phyloP scores from a whole-genome alignment of 2,888 invertebrate genomes.

The Cryptophagus acutangulus region DNA sequence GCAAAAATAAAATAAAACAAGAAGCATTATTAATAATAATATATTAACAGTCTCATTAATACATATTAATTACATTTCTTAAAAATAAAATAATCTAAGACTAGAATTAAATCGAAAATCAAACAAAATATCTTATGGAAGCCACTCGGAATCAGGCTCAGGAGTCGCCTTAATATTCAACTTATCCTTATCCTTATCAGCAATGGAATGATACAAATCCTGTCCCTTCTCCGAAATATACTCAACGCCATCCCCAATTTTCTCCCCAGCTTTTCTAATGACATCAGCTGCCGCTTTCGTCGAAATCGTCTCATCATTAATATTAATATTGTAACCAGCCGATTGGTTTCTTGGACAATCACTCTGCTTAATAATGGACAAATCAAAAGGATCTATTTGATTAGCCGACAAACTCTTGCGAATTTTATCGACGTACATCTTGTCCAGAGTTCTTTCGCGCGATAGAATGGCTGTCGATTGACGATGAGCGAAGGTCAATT shows the following conservation, averaged over 20 bases:
- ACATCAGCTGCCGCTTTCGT: constrained; percentile 67
- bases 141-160: constrained; percentile 55
- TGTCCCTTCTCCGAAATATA: constrained; percentile 66
- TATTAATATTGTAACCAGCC: constrained; percentile 62
- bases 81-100: too few relatives aligned
- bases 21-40: too few relatives aligned
- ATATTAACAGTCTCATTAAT: too few relatives aligned
- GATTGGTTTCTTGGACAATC: constrained; percentile 63
- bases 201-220: constrained; percentile 63
- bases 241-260: constrained; percentile 62
- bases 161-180: constrained; percentile 22
- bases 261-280: constrained; percentile 67
- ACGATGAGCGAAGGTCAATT: constrained; percentile 67
- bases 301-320: constrained; percentile 72
- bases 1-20: too few relatives aligned
- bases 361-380: constrained; percentile 68
- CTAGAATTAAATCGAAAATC: too few relatives aligned
- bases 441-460: constrained; percentile 66
- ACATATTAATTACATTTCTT: too few relatives aligned
- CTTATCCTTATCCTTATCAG: constrained; percentile 42
- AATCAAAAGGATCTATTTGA: constrained; percentile 71
- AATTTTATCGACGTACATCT: constrained; percentile 66
- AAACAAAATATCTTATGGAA: too few relatives aligned
- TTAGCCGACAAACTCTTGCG: constrained; percentile 58
- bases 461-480: constrained; percentile 79